phyloP scores from a whole-genome alignment of 2,888 invertebrate species.

The Chloromyia formosa region DNA sequence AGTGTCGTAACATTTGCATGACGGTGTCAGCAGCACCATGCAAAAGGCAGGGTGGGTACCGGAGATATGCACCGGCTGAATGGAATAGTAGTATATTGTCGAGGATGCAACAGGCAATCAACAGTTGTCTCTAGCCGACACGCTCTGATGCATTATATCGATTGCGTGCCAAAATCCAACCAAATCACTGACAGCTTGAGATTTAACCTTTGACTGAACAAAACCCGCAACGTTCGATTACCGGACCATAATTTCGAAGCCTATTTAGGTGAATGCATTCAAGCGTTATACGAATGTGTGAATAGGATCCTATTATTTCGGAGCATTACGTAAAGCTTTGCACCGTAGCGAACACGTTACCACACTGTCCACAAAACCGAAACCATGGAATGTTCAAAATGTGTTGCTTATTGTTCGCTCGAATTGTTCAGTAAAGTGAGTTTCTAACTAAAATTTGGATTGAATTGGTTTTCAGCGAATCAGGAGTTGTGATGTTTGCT shows the following conservation, averaged over 20 bases:
- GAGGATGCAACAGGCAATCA: slow-evolving; percentile 45
- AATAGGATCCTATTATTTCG: slow-evolving; percentile 2
- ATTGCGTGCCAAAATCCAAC: slow-evolving; percentile 21
- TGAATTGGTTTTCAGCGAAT: too few species aligned
- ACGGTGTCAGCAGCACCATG: background rate
- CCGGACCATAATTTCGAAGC: slow-evolving; percentile 32
- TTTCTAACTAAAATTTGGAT: too few species aligned
- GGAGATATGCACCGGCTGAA: too few species aligned
- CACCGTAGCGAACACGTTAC: background rate
- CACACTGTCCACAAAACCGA: background rate
- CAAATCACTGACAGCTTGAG: slow-evolving; percentile 21
- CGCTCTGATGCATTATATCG: background rate
- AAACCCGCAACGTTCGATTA: slow-evolving; percentile 16
- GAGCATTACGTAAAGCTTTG: background rate
- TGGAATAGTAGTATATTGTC: background rate
- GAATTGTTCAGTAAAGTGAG: too few species aligned
- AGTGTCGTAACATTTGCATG: slow-evolving; percentile 31
- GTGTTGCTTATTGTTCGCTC: too few species aligned
- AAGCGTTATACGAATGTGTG: background rate
- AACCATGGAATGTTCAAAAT: background rate
- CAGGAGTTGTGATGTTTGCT: too few species aligned
- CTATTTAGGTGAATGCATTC: slow-evolving; percentile 39
- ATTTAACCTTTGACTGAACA: slow-evolving; percentile 25
- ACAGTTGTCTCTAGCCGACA: slow-evolving; percentile 46
- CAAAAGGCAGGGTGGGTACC: background rate